Base-by-base conservation (phyloP, 2,888 invertebrate genomes). In the Macropis europaea region DNA sequence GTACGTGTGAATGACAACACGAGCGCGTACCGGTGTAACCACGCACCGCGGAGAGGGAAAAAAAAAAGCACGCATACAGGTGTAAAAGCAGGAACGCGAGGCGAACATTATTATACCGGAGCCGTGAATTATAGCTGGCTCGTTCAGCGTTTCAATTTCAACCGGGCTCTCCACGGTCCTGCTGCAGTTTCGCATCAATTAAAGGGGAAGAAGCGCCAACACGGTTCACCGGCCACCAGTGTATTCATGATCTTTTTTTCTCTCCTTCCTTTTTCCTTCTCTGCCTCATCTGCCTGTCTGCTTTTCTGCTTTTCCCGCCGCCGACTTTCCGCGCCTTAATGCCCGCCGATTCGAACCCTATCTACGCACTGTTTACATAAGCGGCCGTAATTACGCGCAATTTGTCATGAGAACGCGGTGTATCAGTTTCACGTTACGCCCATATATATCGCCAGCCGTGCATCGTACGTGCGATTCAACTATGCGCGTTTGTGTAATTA, bases 71-170 rank as follows among this genome's bases (percentile, higher is more conserved):
- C 61, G 57, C 57, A 24, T 36, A 56, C 45, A 50, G 32, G 9
- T 22, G 53, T n/a, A n/a, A n/a, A n/a, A 13, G 2, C 13, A 19
- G n/a, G 32, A 40, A 54, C 68, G 64, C 59, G 48, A 57, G 60
- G 71, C 67, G 70, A 75, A 75, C 74, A 70, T 79, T 77, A 80
- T 77, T 77, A 77, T 69, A 75, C 53, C 61, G 68, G 54, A 70
- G 53, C 54, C 69, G 69, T 77, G 77, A 80, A 79, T 80, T 79
- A 79, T 77, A 70, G 71, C 73, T 67, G 50, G 75, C 42, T 75
- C 70, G 73, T 73, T 77, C 42, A 66, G 60, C 73, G 76, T 79
- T 77, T 79, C 78, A 80, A 76, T 79, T 77, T 73, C 66, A 56
- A 38, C 28, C 72, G 30, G 54, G 60, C 56, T 36, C 50, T 28